These are phyloP conservation scores for Aethes cnicana DNA, from an alignment of 2,888 invertebrate genomes.

Conservation along the genomic window DNA sequence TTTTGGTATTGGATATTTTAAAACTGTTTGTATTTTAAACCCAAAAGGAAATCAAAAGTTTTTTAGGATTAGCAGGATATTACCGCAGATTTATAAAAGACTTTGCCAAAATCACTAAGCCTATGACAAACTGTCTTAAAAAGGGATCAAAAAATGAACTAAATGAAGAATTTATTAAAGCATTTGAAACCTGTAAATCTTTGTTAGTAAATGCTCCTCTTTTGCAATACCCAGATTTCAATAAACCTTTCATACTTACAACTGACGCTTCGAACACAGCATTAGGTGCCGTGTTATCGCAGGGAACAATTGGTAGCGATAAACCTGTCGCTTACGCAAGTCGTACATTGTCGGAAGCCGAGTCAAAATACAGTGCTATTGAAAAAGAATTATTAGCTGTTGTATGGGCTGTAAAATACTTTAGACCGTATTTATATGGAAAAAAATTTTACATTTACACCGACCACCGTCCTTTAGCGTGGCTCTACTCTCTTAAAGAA, in stretches of 20 bases:
- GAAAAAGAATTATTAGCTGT: conserved; percentile 28
- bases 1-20: too few species aligned
- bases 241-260: conserved; percentile 23
- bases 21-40: too few species aligned
- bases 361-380: conserved; percentile 27
- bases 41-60: conserved; percentile 41
- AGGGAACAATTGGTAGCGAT: conserved; percentile 29
- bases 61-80: conserved; percentile 51
- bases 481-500: too few species aligned
- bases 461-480: too few species aligned
- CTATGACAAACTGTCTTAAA: conserved; percentile 27
- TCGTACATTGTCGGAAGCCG: not conserved
- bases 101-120: conserved; percentile 42
- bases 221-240: conserved; percentile 48
- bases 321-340: conserved; percentile 8
- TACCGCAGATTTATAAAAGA: not conserved
- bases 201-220: conserved; percentile 41
- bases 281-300: conserved; percentile 28
- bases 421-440: too few species aligned
- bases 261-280: conserved; percentile 29
- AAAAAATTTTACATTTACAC: too few species aligned
- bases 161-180: conserved; percentile 32
- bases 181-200: conserved; percentile 34
- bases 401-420: not conserved
- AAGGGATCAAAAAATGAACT: conserved; percentile 29